Evolutionary conservation across 2,113 vertebrate species (phyloP), one percentile per base, ranked within the genome.

Genomic region (Xenus cinereus): DNA sequence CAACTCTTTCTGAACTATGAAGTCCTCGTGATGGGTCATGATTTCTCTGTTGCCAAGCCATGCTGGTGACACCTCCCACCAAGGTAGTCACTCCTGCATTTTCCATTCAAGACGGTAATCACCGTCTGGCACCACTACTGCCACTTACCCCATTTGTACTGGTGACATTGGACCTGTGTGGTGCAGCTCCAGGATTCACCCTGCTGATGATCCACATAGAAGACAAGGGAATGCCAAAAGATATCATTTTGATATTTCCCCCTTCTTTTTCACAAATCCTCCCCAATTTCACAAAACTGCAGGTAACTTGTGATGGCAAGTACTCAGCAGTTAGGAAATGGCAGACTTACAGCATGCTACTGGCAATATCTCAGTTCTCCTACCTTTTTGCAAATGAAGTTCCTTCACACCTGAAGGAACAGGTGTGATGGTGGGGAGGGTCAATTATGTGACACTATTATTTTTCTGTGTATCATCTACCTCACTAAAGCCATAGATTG

Each of bases 31-130:
- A 33, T 69, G 13, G 27, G 26, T 35, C 50, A 71, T 39, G 3
- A 51, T 76, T 81, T 85, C 43, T 26, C 3, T 21, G 33, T 41
- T 81, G 50, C 63, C 37, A 68, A 19, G 23, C 24, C 14, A 8
- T 10, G 9, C 39, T 3, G 1, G 50, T 72, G 45, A 87, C 14
- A 12, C 10, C 33, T 51, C 5, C 1, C 28, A 11, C 8, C 1
- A 5, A 32, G 73, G 24, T 50, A 68, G 19, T 53, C 26, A 46
- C 2, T 4, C 12, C 46, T 56, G 15, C 32, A 22, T 37, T 32
- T 78, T 39, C 37, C 13, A 8, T 46, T 66, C 37, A 54, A 39
- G 71, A 20, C 3, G 1, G 43, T 64, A n/a, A 50, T 27, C 27
- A 54, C 27, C 4, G 2, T 20, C 46, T 4, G 13, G 11, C 32